Conservation (phyloP, 2,113 vertebrate species). For the Pedetes capensis region DNA sequence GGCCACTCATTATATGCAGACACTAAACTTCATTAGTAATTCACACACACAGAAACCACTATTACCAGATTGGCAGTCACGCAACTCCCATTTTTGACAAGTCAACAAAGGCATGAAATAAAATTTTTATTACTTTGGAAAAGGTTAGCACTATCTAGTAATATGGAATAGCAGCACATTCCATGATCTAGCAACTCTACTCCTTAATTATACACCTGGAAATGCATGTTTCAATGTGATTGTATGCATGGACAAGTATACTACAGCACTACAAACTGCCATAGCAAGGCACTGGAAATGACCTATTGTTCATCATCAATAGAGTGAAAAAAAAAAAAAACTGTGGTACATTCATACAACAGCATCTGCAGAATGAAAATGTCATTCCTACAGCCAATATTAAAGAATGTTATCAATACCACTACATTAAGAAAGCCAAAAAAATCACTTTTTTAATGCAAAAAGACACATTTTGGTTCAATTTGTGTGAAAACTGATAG, state of each 20-base stretch:
- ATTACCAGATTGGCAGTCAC: not conserved
- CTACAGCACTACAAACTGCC: not conserved
- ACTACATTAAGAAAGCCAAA: no score
- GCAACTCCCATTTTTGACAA: not conserved
- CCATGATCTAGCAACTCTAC: not conserved
- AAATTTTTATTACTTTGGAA: not conserved
- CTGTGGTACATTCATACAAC: not conserved
- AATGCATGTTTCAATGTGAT: not conserved
- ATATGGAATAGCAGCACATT: not conserved
- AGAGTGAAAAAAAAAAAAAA: not conserved
- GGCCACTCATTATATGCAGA: not conserved
- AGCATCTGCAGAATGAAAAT: not conserved
- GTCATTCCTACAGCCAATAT: not conserved
- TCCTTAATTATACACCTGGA: not conserved
- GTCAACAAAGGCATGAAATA: not conserved
- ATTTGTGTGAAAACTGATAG: not conserved
- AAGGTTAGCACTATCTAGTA: not conserved
- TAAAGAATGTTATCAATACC: not conserved
- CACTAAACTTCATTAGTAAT: not conserved
- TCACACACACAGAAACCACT: not conserved
- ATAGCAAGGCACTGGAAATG: not conserved
- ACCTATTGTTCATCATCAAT: not conserved
- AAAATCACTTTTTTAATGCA: not conserved
- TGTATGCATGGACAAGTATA: not conserved
- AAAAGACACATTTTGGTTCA: not conserved